A percentile compares a stretch with the other conserved stretches of the same genome.
Evolutionary conservation across 2,113 vertebrate genomes (phyloP).

Genomic region (Nycticebus coucang): DNA sequence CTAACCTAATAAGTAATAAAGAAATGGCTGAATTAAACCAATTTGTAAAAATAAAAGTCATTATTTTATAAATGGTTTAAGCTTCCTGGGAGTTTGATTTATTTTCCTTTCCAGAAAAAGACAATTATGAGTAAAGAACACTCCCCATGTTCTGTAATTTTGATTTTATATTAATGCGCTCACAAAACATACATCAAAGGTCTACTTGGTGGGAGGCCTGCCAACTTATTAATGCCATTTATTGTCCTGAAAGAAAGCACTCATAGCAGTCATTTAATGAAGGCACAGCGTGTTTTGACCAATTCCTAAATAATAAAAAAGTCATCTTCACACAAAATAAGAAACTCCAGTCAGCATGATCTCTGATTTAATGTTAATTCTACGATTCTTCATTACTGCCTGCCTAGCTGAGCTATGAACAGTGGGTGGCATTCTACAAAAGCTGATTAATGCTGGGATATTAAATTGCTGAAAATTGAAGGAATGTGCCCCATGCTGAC

Average conservation of each 20-base stretch:
- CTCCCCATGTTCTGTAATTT: background rate
- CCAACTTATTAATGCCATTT: background rate
- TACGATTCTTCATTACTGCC: background rate
- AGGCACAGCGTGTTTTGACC: background rate
- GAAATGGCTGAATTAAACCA: conserved; percentile 39
- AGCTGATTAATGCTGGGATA: conserved; percentile 62
- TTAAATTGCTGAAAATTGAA: conserved; percentile 64
- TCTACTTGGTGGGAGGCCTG: background rate
- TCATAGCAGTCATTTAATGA: conserved; percentile 45
- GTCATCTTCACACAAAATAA: conserved; percentile 24
- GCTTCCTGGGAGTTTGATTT: background rate
- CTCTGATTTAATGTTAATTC: background rate
- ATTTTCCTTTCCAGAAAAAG: conserved; percentile 63
- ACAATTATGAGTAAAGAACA: background rate
- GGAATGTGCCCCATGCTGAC: conserved; percentile 4
- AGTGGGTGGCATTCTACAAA: conserved; percentile 43
- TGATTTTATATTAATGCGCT: background rate
- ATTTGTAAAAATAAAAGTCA: conserved; percentile 51
- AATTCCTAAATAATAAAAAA: background rate
- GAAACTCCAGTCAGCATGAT: background rate
- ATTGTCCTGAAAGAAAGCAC: conserved; percentile 49
- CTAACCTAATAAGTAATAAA: conserved; percentile 5
- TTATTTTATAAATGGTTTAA: conserved; percentile 37
- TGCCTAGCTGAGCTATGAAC: background rate
- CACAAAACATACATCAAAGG: background rate